Conservation (phyloP, 2,888 invertebrate genomes). For the Crematogaster levior region DNA sequence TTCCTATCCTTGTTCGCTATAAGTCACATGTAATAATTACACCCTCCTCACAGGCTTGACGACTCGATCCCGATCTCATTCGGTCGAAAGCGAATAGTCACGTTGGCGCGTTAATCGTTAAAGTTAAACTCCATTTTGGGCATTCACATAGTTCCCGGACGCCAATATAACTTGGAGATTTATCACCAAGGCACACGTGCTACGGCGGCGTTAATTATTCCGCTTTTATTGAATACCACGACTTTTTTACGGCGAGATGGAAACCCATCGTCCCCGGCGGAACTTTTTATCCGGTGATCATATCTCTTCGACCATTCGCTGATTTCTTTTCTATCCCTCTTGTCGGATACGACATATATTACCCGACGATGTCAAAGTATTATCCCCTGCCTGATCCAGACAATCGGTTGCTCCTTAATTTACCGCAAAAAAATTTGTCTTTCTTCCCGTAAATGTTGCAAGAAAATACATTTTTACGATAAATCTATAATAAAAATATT, state of each 20-base stretch:
- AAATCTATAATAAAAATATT: conserved; percentile 14
- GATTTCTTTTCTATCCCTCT: conserved; percentile 36
- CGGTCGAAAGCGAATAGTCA: conserved; percentile 38
- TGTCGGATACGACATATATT: conserved; percentile 35
- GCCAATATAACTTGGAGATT: conserved; percentile 65
- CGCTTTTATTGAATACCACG: conserved; percentile 61
- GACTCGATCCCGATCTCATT: conserved; percentile 44
- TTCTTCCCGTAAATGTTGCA: background rate
- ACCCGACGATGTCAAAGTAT: conserved; percentile 25
- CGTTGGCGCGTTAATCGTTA: conserved; percentile 61
- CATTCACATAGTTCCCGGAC: conserved; percentile 62
- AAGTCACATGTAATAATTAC: conserved; percentile 31
- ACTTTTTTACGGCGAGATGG: conserved; percentile 36
- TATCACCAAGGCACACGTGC: conserved; percentile 61
- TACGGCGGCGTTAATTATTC: conserved; percentile 62
- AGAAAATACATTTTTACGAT: background rate
- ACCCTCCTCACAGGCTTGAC: background rate
- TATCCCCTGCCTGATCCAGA: background rate
- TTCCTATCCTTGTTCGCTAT: background rate
- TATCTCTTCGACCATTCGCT: conserved; percentile 51
- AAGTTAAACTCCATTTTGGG: conserved; percentile 59
- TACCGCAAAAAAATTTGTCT: background rate
- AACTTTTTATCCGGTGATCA: conserved; percentile 39
- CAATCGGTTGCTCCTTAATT: background rate
- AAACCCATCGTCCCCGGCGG: conserved; percentile 5